Base-by-base conservation (phyloP, 2,797 vertebrate genomes). In the Peromyscus attwateri region DNA sequence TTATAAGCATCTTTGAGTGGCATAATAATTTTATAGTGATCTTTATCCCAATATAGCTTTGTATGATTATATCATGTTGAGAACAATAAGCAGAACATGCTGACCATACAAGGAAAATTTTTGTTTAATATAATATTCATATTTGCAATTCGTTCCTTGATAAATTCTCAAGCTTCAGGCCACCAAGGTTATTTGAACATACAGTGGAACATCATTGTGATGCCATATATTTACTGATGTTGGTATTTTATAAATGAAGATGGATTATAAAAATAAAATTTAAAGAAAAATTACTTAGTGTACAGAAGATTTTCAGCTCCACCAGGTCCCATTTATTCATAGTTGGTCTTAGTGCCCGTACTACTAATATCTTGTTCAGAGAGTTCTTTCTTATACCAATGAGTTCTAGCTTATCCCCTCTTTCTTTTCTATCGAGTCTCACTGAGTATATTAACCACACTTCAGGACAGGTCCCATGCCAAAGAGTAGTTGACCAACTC, bases 51-150 rank as follows among this genome's bases (percentile, higher is more conserved):
- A 31, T 29, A 14, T 83, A 84, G 27, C 34, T 92, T 94, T 88
- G 14, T 25, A 27, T 68, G 25, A 68, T 79, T 87, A 60, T 89
- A 52, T 71, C 31, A 81, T 68, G 75, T 64, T 88, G 46, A 89
- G 95, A 93, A 81, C 55, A 94, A 92, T 27, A 73, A 73, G 43
- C 62, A 25, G 60, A 88, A 92, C 52, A 57, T 93, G 49, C 10
- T 80, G 70, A 70, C 10, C n/a, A 0, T 79, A 55, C 1, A 27
- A 43, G 66, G n/a, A 94, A 92, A 31, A 31, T 6, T 43, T 81
- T 94, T 92, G 80, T 34, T 64, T 84, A 79, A 90, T 71, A 31
- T 6, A 87, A 21, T 92, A 40, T 79, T 89, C 21, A 88, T 88
- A 76, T 12, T 49, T 93, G 37, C 57, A 21, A 49, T 82, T 1